Evolutionary conservation across 1,140 invertebrate genomes (phyloP).

Genomic region (Drosophila mojavensis): DNA sequence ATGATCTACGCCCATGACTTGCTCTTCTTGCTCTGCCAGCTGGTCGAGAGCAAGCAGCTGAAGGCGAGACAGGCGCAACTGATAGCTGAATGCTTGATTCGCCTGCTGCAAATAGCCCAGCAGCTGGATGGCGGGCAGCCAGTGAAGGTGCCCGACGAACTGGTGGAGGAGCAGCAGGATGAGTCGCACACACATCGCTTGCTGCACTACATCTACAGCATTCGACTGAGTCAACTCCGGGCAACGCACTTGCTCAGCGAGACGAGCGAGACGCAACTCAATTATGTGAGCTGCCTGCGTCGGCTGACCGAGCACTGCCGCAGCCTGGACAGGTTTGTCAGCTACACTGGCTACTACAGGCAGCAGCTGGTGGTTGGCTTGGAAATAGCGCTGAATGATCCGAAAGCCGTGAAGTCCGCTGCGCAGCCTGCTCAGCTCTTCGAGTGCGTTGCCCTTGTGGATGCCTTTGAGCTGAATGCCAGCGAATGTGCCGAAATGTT

Average conservation of each 20-base stretch:
- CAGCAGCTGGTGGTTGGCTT: conserved; percentile 68
- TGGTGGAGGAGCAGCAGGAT: conserved; percentile 20
- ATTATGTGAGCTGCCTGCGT: conserved; percentile 67
- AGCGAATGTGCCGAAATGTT: conserved; percentile 66
- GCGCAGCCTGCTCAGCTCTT: conserved; percentile 49
- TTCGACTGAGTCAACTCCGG: conserved; percentile 57
- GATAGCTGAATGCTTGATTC: conserved; percentile 57
- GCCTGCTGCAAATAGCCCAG: conserved; percentile 59
- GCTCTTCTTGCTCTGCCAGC: conserved; percentile 56
- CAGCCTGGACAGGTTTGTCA: conserved; percentile 46
- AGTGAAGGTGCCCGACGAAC: conserved; percentile 1
- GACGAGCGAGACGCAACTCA: conserved; percentile 39
- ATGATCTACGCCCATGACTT: conserved; percentile 74
- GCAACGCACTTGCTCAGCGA: conserved; percentile 61
- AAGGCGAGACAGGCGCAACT: conserved; percentile 45
- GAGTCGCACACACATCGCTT: conserved; percentile 51
- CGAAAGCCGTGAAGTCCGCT: neutral
- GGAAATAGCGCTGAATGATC: conserved; percentile 49
- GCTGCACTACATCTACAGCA: conserved; percentile 72
- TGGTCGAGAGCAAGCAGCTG: conserved; percentile 47
- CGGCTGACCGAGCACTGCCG: conserved; percentile 58
- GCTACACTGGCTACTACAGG: conserved; percentile 58
- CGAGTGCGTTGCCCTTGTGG: conserved; percentile 60
- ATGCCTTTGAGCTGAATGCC: conserved; percentile 59
- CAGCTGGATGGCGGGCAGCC: conserved; percentile 46